A percentile compares a stretch with the other conserved stretches of the same genome.
These are phyloP conservation scores for Chunga burmeisteri DNA, from an alignment of 2,113 vertebrate species.

Conservation along the genomic window DNA sequence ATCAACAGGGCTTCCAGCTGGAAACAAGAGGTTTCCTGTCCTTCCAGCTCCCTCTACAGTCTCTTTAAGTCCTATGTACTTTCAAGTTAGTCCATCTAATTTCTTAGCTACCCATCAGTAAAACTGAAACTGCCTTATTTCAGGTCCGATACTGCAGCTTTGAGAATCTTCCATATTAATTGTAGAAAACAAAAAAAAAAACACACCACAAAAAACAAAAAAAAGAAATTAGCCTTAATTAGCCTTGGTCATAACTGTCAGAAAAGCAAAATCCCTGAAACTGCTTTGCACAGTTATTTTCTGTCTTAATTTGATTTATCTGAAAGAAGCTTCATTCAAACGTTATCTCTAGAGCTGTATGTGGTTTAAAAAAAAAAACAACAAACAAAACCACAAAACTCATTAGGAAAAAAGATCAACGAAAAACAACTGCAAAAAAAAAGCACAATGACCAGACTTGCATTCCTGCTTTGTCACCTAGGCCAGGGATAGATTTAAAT, in stretches of 20 bases:
- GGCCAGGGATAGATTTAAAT: neutral
- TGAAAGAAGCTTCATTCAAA: neutral
- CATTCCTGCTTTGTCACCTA: neutral
- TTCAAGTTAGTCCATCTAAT: neutral
- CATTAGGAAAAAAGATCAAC: neutral
- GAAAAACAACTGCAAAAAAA: neutral
- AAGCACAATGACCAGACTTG: neutral
- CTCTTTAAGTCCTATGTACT: neutral
- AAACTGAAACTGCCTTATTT: neutral
- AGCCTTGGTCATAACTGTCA: neutral
- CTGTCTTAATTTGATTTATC: neutral
- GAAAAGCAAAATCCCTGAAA: neutral
- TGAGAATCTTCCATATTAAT: neutral
- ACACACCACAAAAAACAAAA: no score
- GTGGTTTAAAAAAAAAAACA: neutral
- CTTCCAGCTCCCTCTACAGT: conserved; percentile 34
- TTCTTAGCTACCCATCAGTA: neutral
- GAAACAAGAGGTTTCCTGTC: neutral
- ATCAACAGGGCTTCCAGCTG: neutral
- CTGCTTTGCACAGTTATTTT: neutral
- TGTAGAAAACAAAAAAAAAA: neutral
- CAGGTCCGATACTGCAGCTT: neutral
- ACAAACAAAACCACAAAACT: no score
- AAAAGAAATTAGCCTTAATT: no score
- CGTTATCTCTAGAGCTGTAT: neutral